Conservation (phyloP, 2,888 invertebrate species). For the Hirtodrosophila duncani region DNA sequence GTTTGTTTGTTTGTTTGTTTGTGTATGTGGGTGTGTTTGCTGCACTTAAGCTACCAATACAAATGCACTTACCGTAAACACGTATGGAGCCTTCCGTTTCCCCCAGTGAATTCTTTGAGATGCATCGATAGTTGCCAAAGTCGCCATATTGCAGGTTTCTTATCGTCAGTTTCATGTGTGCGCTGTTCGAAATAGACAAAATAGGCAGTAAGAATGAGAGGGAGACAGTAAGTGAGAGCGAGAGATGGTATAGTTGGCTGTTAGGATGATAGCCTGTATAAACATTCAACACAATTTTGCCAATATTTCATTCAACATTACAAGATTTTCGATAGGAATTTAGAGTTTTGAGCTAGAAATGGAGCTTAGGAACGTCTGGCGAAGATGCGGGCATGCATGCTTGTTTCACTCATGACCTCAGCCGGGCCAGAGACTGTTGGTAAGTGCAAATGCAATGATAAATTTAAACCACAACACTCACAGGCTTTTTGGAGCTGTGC, state of each 20-base stretch:
- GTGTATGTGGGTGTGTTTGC: conserved; percentile 29
- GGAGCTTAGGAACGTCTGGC: no score
- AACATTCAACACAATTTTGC: no score
- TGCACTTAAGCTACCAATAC: conserved; percentile 72
- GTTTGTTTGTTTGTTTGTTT: conserved; percentile 5
- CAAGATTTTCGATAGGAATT: no score
- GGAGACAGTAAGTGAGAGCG: conserved; percentile 4
- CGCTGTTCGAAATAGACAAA: conserved; percentile 79
- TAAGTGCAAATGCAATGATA: conserved; percentile 55
- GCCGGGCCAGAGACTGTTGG: conserved; percentile 21
- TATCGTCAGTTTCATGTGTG: conserved; percentile 93
- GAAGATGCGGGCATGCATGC: no score
- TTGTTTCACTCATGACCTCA: no score
- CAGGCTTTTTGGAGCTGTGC: neutral
- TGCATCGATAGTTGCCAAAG: conserved; percentile 94
- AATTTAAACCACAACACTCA: conserved; percentile 60
- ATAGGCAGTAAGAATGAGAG: conserved; percentile 23
- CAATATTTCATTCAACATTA: no score
- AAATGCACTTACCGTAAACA: conserved; percentile 86
- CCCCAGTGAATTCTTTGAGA: conserved; percentile 94
- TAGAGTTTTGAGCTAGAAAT: neutral
- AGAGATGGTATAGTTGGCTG: conserved; percentile 9
- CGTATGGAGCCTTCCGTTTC: conserved; percentile 96
- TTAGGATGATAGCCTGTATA: no score
- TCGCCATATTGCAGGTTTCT: conserved; percentile 89